Base-by-base conservation (phyloP, 2,113 vertebrate genomes). In the Saccopteryx leptura region DNA sequence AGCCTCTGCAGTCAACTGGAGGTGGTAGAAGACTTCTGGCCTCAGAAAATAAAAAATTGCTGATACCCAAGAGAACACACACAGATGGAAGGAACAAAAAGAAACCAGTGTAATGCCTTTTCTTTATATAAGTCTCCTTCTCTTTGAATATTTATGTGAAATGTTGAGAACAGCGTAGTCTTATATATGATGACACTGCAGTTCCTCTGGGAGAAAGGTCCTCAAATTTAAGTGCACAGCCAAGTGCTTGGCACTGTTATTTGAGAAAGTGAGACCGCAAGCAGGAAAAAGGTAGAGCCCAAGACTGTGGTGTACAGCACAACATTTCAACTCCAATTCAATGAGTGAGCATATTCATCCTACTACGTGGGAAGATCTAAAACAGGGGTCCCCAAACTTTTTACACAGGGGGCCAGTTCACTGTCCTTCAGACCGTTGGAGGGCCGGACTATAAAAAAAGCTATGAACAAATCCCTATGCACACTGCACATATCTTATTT, bases 61-160 rank as follows among this genome's bases (percentile, higher is more conserved):
- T 52, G 23, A 80, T 52, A 68, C 18, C 65, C 85, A 71, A 10
- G 48, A 89, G 9, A 88, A 72, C 9, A 33, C 14, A 89, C 46
- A 58, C 24, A 39, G 15, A 85, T 33, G 11, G 65, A 71, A 71
- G 17, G 24, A 14, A 75, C 17, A 58, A 81, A 78, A 81, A 76
- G 71, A 56, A 95, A n/a, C 68, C 84, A 50, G 54, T 12, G 1
- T 19, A 33, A 92, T 52, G 65, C 71, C 66, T 61, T 89, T 88
- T 66, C 58, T 92, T 97, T 23, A 65, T 19, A 14, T 18, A 65
- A 89, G 78, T 7, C 65, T 94, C 86, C 28, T 79, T 88, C 21
- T 87, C 79, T 86, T 60, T 60, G 74, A 88, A 65, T 66, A 46
- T 75, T 88, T 60, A 91, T 88, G 23, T 48, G 90, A 92, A 95